Base-by-base conservation (phyloP, 1,140 invertebrate species). In the Drosophila yakuba region DNA sequence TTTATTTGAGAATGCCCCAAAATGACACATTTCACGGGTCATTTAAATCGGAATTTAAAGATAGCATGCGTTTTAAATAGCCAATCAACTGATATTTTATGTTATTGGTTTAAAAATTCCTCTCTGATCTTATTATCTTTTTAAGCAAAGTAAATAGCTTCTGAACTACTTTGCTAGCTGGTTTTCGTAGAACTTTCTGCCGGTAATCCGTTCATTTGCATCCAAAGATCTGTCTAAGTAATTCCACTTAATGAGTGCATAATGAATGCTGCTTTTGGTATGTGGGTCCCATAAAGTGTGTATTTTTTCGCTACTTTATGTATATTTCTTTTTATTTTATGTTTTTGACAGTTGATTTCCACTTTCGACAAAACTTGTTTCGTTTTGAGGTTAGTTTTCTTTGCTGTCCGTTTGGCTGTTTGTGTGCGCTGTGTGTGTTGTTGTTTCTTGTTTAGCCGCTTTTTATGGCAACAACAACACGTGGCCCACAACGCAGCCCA, bases 341-440 rank as follows among this genome's bases (percentile, higher is more conserved):
- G 32, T 69, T 69, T 72, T 72, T 72, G 68, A 72, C 68, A 72
- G 68, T 66, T 75, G 72, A 66, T 66, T 74, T 74, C 71, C 71
- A 74, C 73, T 57, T 54, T 61, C 43, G 66, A 63, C 45, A 63
- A 78, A 78, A 85, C 74, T 85, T 48, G 80, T 83, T 83, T 83
- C 60, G 80, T 78, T 82, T 80, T 82, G 50, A 78, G 78, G 78
- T 80, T 82, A 75, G 60, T 83, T 83, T 74, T 58, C 59, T 74
- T 83, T 55, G 69, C 51, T 28, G 36, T 15, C 64, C 36, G 64
- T 12, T 44, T 44, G 47, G 59, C 11, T 35, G 39, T 32, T 44
- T 38, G 17, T 15, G 12, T 36, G 38, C 59, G 51, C 44, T 35
- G 23, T 59, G 58, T 63, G 38, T 48, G 52, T 68, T 66, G 45